Conservation (phyloP, 2,888 invertebrate genomes). For the Watsonalla binaria region DNA sequence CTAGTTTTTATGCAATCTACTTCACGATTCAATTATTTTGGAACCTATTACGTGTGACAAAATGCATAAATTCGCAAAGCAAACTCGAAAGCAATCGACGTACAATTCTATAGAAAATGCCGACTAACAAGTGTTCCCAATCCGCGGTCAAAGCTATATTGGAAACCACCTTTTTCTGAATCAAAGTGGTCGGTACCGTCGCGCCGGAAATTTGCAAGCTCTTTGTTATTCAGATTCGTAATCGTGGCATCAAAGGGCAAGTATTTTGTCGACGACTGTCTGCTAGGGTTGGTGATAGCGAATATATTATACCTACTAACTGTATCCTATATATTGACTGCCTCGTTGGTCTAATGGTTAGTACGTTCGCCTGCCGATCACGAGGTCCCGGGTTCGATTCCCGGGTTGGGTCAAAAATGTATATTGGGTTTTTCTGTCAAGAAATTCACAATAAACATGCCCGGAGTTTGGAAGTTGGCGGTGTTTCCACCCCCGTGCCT, state of each 20-base stretch:
- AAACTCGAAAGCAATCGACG: background rate
- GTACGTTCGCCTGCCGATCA: too few relatives aligned
- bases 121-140: background rate
- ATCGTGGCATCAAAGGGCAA: slow-evolving; percentile 37
- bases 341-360: too few relatives aligned
- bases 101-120: background rate
- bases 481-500: too few relatives aligned
- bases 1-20: too few relatives aligned
- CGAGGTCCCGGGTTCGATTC: too few relatives aligned
- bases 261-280: slow-evolving; percentile 30
- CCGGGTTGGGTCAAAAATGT: too few relatives aligned
- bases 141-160: background rate
- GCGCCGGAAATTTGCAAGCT: slow-evolving; percentile 27
- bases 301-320: background rate
- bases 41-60: too few relatives aligned
- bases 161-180: background rate
- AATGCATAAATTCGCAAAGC: too few relatives aligned
- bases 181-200: background rate
- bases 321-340: background rate
- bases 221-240: slow-evolving; percentile 46
- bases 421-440: too few relatives aligned
- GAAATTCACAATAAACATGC: too few relatives aligned
- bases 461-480: too few relatives aligned
- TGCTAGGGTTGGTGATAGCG: background rate
- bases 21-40: too few relatives aligned